Conservation (phyloP, 2,888 invertebrate genomes). For the Tigriopus californicus region DNA sequence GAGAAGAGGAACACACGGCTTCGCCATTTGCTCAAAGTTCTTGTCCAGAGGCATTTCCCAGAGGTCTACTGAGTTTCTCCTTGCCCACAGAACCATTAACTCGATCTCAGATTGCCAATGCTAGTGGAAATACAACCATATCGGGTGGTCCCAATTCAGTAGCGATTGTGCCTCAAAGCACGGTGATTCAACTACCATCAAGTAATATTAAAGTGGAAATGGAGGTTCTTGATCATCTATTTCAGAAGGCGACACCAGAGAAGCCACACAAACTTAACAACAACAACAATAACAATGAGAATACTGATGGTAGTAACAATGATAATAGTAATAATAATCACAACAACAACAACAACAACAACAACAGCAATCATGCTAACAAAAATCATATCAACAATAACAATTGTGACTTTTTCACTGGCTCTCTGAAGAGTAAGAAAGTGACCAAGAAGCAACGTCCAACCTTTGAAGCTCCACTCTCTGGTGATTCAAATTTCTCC, state of each 20-base stretch:
- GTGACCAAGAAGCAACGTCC: background rate
- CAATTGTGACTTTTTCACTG: background rate
- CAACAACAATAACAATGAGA: no score
- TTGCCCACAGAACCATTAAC: conserved; percentile 1
- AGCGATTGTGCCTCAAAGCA: background rate
- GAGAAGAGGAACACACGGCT: no score
- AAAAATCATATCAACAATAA: background rate
- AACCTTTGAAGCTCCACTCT: background rate
- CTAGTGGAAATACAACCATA: background rate
- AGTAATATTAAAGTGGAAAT: conserved; percentile 11
- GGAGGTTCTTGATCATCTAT: conserved; percentile 7
- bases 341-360: no score
- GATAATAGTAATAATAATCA: no score
- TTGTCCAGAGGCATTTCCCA: background rate
- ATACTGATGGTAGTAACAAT: no score
- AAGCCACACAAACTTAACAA: background rate
- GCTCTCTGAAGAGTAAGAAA: background rate
- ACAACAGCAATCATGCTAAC: background rate
- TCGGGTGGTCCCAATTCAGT: background rate
- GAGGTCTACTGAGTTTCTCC: background rate
- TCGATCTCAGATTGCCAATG: background rate
- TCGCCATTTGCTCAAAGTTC: no score
- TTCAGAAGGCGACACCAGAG: background rate
- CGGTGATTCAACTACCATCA: conserved; percentile 2
- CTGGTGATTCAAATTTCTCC: no score